These are phyloP conservation scores for Dusona sp. DNA, from an alignment of 2,888 invertebrate genomes.

Conservation along the genomic window DNA sequence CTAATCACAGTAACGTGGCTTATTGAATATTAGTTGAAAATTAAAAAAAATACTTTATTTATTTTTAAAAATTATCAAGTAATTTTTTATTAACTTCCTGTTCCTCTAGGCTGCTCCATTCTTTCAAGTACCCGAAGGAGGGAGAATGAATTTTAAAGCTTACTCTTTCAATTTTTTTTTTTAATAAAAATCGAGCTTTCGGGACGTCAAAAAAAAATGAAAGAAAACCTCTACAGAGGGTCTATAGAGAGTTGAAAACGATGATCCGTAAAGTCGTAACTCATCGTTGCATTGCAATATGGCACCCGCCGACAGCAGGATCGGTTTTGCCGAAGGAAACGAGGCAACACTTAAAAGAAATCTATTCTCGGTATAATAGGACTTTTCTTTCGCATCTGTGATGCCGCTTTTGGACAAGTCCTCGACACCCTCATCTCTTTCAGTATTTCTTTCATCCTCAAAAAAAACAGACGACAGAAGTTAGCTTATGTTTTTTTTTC, in stretches of 20 bases:
- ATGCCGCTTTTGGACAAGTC: slow-evolving; percentile 40
- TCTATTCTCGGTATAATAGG: slow-evolving; percentile 56
- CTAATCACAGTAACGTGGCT: too few relatives aligned
- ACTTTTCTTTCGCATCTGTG: slow-evolving; percentile 54
- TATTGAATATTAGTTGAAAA: too few relatives aligned
- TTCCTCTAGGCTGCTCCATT: neutral
- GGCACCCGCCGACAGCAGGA: slow-evolving; percentile 55
- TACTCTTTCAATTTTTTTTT: neutral
- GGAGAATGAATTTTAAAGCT: neutral
- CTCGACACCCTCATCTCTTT: slow-evolving; percentile 59
- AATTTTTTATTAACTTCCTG: neutral
- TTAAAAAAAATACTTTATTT: too few relatives aligned
- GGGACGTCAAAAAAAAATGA: slow-evolving; percentile 11
- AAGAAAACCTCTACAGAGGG: slow-evolving; percentile 19
- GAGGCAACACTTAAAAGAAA: slow-evolving; percentile 36
- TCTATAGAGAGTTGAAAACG: slow-evolving; percentile 20
- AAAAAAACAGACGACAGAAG: slow-evolving; percentile 23
- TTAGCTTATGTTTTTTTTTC: slow-evolving; percentile 22
- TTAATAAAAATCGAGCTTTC: neutral
- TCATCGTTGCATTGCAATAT: slow-evolving; percentile 53
- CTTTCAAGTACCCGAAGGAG: neutral
- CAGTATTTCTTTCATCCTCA: slow-evolving; percentile 57
- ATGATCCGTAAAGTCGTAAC: slow-evolving; percentile 55
- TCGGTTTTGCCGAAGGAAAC: slow-evolving; percentile 52
- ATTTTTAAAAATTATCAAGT: too few relatives aligned